Percentiles rank a stretch among this genome's conserved stretches.
Conservation (phyloP, 2,888 invertebrate genomes). For the Dusona sp. region DNA sequence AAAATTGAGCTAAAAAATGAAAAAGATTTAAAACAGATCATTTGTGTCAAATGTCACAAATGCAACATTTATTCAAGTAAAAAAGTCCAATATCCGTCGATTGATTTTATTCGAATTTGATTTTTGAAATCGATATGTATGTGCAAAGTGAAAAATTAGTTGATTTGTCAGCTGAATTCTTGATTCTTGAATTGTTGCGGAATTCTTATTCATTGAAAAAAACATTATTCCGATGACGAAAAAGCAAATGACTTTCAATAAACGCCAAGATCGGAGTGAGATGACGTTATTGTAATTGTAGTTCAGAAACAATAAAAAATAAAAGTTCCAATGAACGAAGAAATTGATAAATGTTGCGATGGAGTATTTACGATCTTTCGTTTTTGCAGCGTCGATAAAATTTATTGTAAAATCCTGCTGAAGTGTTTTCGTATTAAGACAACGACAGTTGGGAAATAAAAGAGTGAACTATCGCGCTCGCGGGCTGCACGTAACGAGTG, state of each 20-base stretch:
- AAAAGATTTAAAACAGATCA: too few relatives aligned
- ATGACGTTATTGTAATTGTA: background rate
- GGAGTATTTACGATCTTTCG: conserved; percentile 1
- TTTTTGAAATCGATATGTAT: background rate
- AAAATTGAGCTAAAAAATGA: too few relatives aligned
- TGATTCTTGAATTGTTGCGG: background rate
- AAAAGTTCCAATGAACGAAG: background rate
- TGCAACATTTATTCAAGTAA: too few relatives aligned
- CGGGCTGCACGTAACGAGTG: background rate
- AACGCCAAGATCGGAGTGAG: background rate
- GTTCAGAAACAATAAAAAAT: background rate
- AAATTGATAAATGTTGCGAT: conserved; percentile 6
- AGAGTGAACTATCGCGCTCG: conserved; percentile 1
- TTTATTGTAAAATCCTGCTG: conserved; percentile 7
- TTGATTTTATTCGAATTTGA: background rate
- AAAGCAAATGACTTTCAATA: background rate
- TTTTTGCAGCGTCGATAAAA: background rate
- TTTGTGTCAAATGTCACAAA: too few relatives aligned
- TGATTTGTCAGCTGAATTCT: too few relatives aligned
- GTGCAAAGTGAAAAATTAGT: background rate
- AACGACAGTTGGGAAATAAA: conserved; percentile 16
- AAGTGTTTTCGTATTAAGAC: conserved; percentile 86
- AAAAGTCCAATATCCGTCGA: too few relatives aligned
- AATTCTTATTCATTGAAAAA: background rate
- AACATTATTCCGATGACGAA: too few relatives aligned